Conservation (phyloP, 2,113 vertebrate genomes). For the Protobothrops flavoviridis region DNA sequence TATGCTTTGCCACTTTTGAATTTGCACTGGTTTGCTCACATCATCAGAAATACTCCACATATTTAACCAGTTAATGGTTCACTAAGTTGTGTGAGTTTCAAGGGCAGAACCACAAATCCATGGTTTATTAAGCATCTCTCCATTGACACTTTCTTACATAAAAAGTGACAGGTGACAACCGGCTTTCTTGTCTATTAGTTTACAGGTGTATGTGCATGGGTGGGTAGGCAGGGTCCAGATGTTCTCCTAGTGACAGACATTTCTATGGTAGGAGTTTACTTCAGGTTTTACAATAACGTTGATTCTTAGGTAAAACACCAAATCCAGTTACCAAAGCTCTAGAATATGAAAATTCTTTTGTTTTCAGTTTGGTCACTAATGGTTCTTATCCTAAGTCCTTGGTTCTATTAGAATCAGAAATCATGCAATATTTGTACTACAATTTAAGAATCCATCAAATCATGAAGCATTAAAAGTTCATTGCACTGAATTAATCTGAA, state of each 20-base stretch:
- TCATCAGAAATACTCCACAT: constrained; percentile 5
- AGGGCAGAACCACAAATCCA: neutral
- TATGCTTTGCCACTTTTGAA: neutral
- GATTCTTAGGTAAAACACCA: neutral
- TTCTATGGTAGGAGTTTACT: constrained; percentile 23
- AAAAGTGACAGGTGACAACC: constrained; percentile 37
- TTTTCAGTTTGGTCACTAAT: constrained; percentile 47
- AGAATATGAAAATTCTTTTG: constrained; percentile 3
- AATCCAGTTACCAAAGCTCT: neutral
- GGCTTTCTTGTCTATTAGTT: constrained; percentile 27
- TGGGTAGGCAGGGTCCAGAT: constrained; percentile 8
- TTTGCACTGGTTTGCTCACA: neutral
- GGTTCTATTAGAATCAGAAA: constrained; percentile 33
- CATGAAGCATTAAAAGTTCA: constrained; percentile 56
- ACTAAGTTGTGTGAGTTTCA: neutral
- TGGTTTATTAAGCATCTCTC: neutral
- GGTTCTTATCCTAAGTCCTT: constrained; percentile 35
- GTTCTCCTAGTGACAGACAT: neutral
- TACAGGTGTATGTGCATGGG: constrained; percentile 33
- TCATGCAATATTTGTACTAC: constrained; percentile 46
- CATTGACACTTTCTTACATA: constrained; percentile 16
- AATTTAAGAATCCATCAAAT: constrained; percentile 44
- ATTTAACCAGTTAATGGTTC: constrained; percentile 22
- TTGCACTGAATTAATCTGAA: constrained; percentile 35
- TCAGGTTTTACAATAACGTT: constrained; percentile 27